Conservation (phyloP, 2,797 vertebrate species). For the Myotis pilosus region DNA sequence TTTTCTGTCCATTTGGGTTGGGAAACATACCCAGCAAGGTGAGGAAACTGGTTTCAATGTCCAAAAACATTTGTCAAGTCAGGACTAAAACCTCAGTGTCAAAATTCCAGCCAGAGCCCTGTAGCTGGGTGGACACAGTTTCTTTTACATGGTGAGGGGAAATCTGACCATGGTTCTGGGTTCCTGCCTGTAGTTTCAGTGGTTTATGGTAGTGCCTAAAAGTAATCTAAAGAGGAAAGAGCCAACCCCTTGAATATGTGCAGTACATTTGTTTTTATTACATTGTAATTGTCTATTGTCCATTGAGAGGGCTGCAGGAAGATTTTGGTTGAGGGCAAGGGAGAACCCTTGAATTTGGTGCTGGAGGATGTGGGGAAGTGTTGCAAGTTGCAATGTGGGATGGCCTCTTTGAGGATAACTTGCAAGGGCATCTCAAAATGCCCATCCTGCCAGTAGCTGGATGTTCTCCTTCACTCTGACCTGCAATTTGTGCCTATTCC, state of each 20-base stretch:
- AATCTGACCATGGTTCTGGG: background rate
- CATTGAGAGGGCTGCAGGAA: background rate
- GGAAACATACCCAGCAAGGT: background rate
- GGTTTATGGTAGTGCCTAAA: too few relatives aligned
- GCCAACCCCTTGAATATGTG: background rate
- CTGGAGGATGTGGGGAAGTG: background rate
- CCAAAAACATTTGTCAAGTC: background rate
- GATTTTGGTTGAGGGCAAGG: background rate
- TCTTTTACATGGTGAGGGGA: background rate
- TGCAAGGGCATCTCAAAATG: background rate
- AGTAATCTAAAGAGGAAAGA: background rate
- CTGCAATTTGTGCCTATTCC: background rate
- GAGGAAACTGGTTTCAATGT: background rate
- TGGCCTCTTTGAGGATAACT: background rate
- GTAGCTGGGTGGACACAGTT: fast-evolving
- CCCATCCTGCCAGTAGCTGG: background rate
- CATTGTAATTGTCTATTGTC: background rate
- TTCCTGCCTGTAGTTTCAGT: background rate
- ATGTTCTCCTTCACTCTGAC: background rate
- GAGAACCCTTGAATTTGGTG: background rate
- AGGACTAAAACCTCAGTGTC: background rate
- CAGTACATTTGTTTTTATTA: background rate
- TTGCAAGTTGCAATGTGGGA: too few relatives aligned
- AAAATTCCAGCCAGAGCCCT: background rate
- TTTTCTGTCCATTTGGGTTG: background rate